These are phyloP conservation scores for Sitobion miscanthi DNA, from an alignment of 1,140 invertebrate genomes.

Conservation along the genomic window DNA sequence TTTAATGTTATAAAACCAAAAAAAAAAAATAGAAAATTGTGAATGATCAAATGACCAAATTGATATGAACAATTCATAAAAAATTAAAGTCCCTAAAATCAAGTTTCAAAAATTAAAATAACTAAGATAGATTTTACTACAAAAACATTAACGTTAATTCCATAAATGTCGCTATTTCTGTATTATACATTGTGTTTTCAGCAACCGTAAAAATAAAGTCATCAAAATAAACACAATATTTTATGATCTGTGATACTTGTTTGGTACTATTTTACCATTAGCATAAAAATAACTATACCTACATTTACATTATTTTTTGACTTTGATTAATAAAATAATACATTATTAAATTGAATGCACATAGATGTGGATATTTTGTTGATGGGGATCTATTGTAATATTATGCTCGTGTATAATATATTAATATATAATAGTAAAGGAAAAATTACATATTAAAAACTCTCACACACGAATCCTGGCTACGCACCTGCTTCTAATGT, in stretches of 20 bases:
- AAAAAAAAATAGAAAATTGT: too few relatives aligned
- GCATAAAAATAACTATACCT: background rate
- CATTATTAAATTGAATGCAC: background rate
- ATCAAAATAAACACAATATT: too few relatives aligned
- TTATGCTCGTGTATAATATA: too few relatives aligned
- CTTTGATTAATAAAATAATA: background rate
- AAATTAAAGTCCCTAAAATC: background rate
- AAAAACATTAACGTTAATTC: background rate
- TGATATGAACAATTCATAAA: background rate
- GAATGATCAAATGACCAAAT: too few relatives aligned
- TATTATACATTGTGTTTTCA: too few relatives aligned
- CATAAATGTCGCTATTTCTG: background rate
- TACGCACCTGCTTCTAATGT: background rate
- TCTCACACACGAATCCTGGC: background rate
- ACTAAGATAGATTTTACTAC: background rate
- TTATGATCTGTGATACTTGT: too few relatives aligned
- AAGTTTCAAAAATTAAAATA: background rate
- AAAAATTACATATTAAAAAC: background rate
- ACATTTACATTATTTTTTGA: background rate
- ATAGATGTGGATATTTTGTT: too few relatives aligned
- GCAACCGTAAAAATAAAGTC: too few relatives aligned
- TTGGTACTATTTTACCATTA: too few relatives aligned
- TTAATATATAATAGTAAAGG: too few relatives aligned
- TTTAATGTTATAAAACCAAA: too few relatives aligned
- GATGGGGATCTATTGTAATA: too few relatives aligned